These are phyloP conservation scores for Oostethus manadensis DNA, from an alignment of 2,113 vertebrate species.

Conservation along the genomic window DNA sequence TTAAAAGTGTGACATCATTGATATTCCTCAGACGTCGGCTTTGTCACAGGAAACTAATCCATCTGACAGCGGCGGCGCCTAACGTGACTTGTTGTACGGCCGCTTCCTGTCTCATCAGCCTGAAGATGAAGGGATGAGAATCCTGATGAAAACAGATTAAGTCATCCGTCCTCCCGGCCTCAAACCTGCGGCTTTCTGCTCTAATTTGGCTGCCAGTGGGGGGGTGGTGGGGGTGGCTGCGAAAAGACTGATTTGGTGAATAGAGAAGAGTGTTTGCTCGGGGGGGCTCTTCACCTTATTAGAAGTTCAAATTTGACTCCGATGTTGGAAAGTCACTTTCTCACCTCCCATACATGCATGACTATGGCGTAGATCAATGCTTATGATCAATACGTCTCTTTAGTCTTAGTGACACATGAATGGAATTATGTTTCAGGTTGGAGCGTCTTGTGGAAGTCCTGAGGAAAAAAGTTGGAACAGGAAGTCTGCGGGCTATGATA, in stretches of 20 bases:
- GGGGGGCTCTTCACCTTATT: constrained; percentile 34
- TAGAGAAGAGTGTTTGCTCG: constrained; percentile 15
- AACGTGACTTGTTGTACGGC: constrained; percentile 42
- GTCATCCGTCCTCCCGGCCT: constrained; percentile 56
- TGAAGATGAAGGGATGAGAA: constrained; percentile 66
- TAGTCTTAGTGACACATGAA: no score
- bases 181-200: constrained; percentile 53
- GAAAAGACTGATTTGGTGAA: constrained; percentile 45
- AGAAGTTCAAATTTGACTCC: constrained; percentile 48
- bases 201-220: constrained; percentile 63
- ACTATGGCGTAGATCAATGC: no score
- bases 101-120: constrained; percentile 45
- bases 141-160: constrained; percentile 59
- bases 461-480: constrained; percentile 93
- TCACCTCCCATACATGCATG: neutral
- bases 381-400: no score
- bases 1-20: constrained; percentile 25
- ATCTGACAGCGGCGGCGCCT: constrained; percentile 16
- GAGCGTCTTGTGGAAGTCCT: constrained; percentile 94
- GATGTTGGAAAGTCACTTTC: neutral
- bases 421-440: constrained; percentile 69
- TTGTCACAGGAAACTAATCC: constrained; percentile 48
- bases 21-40: constrained; percentile 36
- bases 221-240: constrained; percentile 19
- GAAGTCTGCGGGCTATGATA: constrained; percentile 86